Percentiles rank a stretch among this genome's conserved stretches.
Conservation (phyloP, 2,797 vertebrate species). For the Hipposideros larvatus region DNA sequence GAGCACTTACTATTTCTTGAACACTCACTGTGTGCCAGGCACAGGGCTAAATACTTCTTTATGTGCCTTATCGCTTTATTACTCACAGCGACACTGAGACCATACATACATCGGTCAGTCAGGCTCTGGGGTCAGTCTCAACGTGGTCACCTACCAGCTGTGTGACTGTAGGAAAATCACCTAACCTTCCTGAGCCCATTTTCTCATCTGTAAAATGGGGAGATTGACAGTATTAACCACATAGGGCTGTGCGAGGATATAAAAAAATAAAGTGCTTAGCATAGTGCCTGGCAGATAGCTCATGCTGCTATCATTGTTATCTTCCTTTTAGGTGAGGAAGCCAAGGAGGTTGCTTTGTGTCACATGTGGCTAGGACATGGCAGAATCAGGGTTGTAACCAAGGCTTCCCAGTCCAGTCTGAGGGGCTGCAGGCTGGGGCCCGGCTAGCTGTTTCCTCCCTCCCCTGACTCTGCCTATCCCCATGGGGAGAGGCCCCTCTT, state of each 20-base stretch:
- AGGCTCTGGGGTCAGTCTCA: not conserved
- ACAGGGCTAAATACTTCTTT: not conserved
- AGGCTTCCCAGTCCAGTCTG: not conserved
- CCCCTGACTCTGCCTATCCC: not conserved
- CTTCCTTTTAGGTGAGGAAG: conserved; percentile 11
- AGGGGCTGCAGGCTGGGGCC: not conserved
- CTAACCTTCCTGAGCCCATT: not conserved
- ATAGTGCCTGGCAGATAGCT: not conserved
- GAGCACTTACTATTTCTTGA: not conserved
- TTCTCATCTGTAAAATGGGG: not conserved
- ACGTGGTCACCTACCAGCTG: not conserved
- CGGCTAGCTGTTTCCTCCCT: not conserved
- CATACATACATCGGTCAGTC: not conserved
- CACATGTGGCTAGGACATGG: not conserved
- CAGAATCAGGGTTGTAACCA: not conserved
- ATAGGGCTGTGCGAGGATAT: not conserved
- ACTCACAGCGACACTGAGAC: not conserved
- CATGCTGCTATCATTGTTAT: not conserved
- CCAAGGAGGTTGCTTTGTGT: not conserved
- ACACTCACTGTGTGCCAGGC: not conserved
- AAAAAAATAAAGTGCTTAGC: not conserved
- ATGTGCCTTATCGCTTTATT: not conserved
- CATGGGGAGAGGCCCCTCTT: not conserved
- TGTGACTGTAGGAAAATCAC: not conserved
- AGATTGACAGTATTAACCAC: not conserved